These are phyloP conservation scores for Cochlearius cochlearius DNA, from an alignment of 2,113 vertebrate species.

Conservation along the genomic window DNA sequence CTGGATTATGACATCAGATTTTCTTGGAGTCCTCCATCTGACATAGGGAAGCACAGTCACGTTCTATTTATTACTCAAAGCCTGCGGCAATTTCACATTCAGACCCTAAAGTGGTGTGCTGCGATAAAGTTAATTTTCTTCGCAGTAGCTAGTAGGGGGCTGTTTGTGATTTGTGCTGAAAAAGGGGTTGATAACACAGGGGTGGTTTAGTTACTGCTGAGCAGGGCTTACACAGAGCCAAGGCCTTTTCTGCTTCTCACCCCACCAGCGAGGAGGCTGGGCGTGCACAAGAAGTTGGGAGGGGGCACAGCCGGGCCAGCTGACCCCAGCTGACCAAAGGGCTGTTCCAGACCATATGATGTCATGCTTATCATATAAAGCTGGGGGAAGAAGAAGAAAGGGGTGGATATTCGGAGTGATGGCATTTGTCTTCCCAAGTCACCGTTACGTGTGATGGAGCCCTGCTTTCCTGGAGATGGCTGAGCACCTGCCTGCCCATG, in stretches of 20 bases:
- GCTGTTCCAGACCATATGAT: background rate
- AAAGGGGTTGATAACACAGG: background rate
- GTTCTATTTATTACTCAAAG: background rate
- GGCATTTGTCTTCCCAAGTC: background rate
- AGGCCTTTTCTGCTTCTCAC: background rate
- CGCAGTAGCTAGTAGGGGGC: background rate
- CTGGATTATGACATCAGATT: background rate
- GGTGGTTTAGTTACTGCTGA: background rate
- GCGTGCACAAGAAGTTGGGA: background rate
- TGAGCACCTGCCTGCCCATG: background rate
- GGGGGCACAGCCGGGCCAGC: background rate
- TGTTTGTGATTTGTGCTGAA: background rate
- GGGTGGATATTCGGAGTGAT: rapidly evolving
- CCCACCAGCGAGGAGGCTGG: background rate
- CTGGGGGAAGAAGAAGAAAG: background rate
- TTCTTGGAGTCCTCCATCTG: background rate
- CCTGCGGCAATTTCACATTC: background rate
- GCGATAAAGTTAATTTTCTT: background rate
- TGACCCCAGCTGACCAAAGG: background rate
- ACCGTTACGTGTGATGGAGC: background rate
- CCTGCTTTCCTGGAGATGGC: background rate
- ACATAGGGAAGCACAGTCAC: background rate
- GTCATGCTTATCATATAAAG: background rate
- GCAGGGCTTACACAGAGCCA: background rate
- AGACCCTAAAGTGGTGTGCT: background rate